These are phyloP conservation scores for Capromys pilorides DNA, from an alignment of 2,797 vertebrate genomes.

Conservation along the genomic window DNA sequence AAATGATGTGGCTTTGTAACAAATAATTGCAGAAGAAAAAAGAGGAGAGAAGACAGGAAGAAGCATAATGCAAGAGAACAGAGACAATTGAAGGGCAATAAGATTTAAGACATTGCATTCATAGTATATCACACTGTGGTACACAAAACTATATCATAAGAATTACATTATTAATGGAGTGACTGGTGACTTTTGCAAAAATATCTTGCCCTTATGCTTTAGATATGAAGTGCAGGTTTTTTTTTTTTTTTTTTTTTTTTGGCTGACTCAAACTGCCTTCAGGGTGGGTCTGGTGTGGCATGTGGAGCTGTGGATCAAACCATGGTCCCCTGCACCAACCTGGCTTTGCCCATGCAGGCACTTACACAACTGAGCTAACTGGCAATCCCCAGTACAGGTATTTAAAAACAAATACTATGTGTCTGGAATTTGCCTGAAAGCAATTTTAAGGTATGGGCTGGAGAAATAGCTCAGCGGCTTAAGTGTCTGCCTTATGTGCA, in stretches of 20 bases:
- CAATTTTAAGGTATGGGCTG: not conserved
- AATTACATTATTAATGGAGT: not conserved
- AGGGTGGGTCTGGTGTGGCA: too few species aligned
- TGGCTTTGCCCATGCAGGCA: too few species aligned
- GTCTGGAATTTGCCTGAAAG: slow-evolving; percentile 15
- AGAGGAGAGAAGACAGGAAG: not conserved
- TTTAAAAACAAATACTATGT: slow-evolving; percentile 10
- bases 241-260: too few species aligned
- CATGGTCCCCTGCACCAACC: too few species aligned
- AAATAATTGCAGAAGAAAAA: not conserved
- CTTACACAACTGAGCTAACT: too few species aligned
- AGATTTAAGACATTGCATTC: not conserved
- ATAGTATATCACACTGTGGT: not conserved
- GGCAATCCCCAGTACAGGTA: not conserved
- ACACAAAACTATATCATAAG: not conserved
- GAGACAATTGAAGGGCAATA: not conserved
- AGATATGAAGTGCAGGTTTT: not conserved
- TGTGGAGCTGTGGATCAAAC: too few species aligned
- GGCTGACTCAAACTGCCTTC: too few species aligned
- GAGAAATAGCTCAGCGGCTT: too few species aligned
- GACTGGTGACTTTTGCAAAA: not conserved
- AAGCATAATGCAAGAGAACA: not conserved
- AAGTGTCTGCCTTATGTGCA: too few species aligned
- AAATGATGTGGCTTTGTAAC: not conserved
- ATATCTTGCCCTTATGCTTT: not conserved